These are phyloP conservation scores for Cyphomyrus plagiostoma DNA, from an alignment of 2,113 vertebrate species.

Conservation along the genomic window DNA sequence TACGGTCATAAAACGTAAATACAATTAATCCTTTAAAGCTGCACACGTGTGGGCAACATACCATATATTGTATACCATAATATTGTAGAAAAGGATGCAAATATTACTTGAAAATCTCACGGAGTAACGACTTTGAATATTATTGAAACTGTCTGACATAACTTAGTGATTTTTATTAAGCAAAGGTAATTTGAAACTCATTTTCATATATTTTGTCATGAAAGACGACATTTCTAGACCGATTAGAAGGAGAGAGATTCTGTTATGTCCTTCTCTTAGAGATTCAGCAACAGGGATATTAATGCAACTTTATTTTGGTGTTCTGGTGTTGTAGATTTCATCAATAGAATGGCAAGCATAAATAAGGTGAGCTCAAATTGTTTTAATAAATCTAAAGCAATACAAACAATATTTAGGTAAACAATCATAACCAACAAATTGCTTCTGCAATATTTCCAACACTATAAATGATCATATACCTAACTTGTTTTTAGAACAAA, in stretches of 20 bases:
- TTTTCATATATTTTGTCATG: not conserved
- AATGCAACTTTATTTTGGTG: not conserved
- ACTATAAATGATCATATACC: not conserved
- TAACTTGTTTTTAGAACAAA: not conserved
- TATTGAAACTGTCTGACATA: not conserved
- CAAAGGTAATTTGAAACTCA: not conserved
- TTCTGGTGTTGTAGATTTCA: not conserved
- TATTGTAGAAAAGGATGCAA: not conserved
- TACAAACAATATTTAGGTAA: not conserved
- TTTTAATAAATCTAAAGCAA: not conserved
- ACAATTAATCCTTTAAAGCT: not conserved
- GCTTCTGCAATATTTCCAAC: not conserved
- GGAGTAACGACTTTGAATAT: not conserved
- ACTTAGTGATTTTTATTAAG: not conserved
- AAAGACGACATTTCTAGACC: not conserved
- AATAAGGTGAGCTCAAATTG: not conserved
- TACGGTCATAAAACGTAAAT: not conserved
- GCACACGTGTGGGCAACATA: not conserved
- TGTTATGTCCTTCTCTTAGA: not conserved
- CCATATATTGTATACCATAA: not conserved
- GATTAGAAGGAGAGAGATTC: not conserved
- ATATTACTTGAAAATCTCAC: not conserved
- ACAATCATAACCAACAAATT: not conserved
- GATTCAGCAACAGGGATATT: not conserved
- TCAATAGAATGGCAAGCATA: not conserved